Conservation (phyloP, 2,888 invertebrate genomes). For the Syritta pipiens region DNA sequence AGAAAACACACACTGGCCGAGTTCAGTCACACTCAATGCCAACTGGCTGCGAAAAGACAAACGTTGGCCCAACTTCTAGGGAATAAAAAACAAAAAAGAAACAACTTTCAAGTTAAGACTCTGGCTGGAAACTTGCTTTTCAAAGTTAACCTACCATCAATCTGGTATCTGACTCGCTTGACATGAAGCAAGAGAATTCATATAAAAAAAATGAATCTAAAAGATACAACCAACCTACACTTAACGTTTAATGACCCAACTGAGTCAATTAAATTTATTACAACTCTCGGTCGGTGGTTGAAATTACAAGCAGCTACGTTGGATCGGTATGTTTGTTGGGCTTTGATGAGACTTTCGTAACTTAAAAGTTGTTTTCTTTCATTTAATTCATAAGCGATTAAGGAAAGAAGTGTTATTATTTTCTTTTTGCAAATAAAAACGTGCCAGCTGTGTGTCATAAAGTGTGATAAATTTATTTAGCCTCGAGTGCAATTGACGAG, state of each 20-base stretch:
- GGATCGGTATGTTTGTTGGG: no score
- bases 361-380: background rate
- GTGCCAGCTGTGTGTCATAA: conserved; percentile 14
- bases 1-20: background rate
- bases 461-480: conserved; percentile 25
- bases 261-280: conserved; percentile 26
- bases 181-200: no score
- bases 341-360: no score
- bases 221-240: conserved; percentile 2
- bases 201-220: conserved; percentile 1
- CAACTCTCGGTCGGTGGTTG: background rate
- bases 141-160: conserved; percentile 20
- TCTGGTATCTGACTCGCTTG: conserved; percentile 23
- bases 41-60: conserved; percentile 11
- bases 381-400: conserved; percentile 3
- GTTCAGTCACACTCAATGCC: conserved; percentile 45
- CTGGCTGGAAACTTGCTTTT: conserved; percentile 23
- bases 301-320: background rate
- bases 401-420: no score
- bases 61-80: conserved; percentile 6
- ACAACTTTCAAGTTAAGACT: conserved; percentile 20
- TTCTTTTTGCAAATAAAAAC: conserved; percentile 36
- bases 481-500: conserved; percentile 3
- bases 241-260: conserved; percentile 37
- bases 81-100: conserved; percentile 5